Evolutionary conservation across 1,140 invertebrate genomes (phyloP), one percentile per base, ranked within the genome.

Genomic region (Drosophila bocki): DNA sequence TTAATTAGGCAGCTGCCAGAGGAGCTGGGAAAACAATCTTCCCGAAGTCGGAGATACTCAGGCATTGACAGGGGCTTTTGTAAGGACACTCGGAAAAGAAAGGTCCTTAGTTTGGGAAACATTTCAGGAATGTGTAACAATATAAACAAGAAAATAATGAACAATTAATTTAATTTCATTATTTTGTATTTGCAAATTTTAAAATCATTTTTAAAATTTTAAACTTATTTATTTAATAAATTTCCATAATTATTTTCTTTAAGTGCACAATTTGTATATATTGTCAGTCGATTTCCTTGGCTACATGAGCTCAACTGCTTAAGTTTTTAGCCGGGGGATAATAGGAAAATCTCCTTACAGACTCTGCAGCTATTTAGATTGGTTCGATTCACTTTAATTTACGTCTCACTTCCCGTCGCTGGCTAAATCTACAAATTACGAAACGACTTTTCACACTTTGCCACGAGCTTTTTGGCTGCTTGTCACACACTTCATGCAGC

Each of bases 1-100:
- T 87, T 84, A 87, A 87, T 87, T 87, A 88, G 45, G 65, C 69
- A 79, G 75, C 70, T 53, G 45, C 33, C 75, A 61, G 69, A 35
- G 63, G 32, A 42, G 41, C 9, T 3, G 32, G 22, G 11, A 51
- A 45, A 62, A 17, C 60, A 75, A 64, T 74, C 48, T 56, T 56
- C 19, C 35, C 9, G 8, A 39, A 56, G 5, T n/a, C 19, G 19
- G 13, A 56, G 19, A 26, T 56, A 26, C 29, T 35, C 64, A 58
- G 33, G 22, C 64, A 68, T 32, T 39, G n/a, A 22, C 6, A 48
- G 37, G 42, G 54, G 29, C 22, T 62, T 74, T 47, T 6, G 22
- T 32, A 33, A 11, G 13, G 13, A 9, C 35, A 56, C 35, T 56
- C 13, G 19, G 8, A 13, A 4, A 56, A 39, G 35, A 56, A 19